Evolutionary conservation across 1,140 invertebrate genomes (phyloP), one percentile per base, ranked within the genome.

Genomic region (Papilio glaucus): DNA sequence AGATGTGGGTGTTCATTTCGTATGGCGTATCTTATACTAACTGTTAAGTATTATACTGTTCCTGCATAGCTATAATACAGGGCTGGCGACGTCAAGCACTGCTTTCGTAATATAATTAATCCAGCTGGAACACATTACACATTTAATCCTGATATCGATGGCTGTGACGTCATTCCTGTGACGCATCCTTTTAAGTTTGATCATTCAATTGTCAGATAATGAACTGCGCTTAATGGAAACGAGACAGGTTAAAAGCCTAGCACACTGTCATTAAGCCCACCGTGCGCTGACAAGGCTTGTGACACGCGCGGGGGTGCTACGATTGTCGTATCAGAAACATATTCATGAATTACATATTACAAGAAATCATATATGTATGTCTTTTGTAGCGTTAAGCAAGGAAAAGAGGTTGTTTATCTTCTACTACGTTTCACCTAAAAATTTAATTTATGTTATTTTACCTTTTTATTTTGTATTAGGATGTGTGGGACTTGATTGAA

Each of bases 231-330:
- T 57, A 57, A 57, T 57, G 49, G 49, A 57, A 57, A 57, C 12
- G 9, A 24, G 49, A 57, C 49, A 57, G 49, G 49, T 57, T 57
- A 57, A 57, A 57, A 57, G 49, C 49, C 2, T 57, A 57, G 24
- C 49, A 4, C 21, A 57, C 4, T 57, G 49, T 10, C 0, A 0
- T 9, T 57, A 57, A 57, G 24, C 49, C 21, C 49, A 10, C 24
- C 9, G n/a, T 57, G 21, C 12, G 12, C 21, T 57, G 29, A 33
- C 6, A 24, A 57, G 49, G 18, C 49, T 57, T 57, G 18, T 18
- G 42, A 57, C 18, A 53, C 1, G 9, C 5, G 21, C 10, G 49
- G 49, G 49, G 49, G 45, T 57, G 49, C 24, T 3, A 53, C 12
- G 9, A 53, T 10, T 53, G 21, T 41, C 13, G 13, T 41, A 13